phyloP scores from a whole-genome alignment of 2,797 vertebrate genomes.

The Macrochelys suwanniensis region DNA sequence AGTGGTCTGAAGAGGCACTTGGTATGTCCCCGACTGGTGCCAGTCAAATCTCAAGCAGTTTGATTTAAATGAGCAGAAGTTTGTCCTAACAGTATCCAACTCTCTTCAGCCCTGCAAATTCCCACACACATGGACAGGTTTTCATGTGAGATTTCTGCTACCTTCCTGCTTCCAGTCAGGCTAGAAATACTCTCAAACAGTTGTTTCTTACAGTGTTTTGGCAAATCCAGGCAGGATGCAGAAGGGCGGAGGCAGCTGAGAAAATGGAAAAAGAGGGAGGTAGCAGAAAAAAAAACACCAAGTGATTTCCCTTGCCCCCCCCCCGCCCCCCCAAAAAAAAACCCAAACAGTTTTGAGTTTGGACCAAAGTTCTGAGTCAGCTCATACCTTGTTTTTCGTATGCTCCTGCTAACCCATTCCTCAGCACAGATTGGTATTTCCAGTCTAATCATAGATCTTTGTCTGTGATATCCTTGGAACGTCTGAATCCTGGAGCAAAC shows the following conservation, averaged over 20 bases:
- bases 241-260: background rate
- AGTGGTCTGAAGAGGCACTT: background rate
- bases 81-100: background rate
- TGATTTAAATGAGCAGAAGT: no score
- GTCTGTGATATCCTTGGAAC: background rate
- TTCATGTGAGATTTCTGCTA: background rate
- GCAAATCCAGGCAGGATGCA: background rate
- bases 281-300: background rate
- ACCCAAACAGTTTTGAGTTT: background rate
- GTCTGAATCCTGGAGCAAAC: background rate
- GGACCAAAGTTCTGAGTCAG: background rate
- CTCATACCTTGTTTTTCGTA: background rate
- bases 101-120: background rate
- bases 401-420: background rate
- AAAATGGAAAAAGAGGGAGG: background rate
- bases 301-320: no score
- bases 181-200: background rate
- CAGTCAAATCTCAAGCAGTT: background rate
- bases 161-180: background rate
- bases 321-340: no score
- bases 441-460: background rate
- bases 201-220: background rate
- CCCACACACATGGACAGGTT: background rate
- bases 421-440: background rate
- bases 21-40: background rate